Conservation (phyloP, 2,113 vertebrate genomes). For the Junco hyemalis region DNA sequence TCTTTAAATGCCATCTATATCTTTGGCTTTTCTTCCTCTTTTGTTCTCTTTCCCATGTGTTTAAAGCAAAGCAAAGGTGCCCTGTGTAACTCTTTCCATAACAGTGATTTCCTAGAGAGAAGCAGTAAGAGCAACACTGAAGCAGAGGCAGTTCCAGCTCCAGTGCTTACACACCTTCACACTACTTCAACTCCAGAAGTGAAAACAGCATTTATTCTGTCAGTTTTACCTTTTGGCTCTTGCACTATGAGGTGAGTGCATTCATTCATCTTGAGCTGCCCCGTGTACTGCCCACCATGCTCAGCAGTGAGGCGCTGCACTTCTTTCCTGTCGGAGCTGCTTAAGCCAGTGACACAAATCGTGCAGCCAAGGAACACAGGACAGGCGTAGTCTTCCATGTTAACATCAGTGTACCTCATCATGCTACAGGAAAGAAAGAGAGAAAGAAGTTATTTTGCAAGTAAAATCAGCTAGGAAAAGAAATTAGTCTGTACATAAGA, state of each 20-base stretch:
- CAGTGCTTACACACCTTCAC: not conserved
- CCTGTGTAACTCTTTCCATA: not conserved
- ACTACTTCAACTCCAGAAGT: not conserved
- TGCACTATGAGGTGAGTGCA: conserved; percentile 95
- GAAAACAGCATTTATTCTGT: not conserved
- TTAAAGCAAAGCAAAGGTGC: not conserved
- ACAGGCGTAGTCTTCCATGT: conserved; percentile 81
- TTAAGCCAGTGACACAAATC: conserved; percentile 92
- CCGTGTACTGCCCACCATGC: conserved; percentile 88
- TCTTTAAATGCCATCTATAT: not conserved
- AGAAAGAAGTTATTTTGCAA: not conserved
- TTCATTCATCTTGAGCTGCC: conserved; percentile 96
- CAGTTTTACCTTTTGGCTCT: conserved; percentile 85
- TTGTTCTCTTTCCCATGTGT: not conserved
- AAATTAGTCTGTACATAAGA: not conserved
- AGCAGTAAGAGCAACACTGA: not conserved
- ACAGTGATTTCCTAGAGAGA: not conserved
- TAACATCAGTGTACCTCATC: conserved; percentile 84
- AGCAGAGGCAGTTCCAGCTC: not conserved
- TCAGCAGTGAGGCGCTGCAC: conserved; percentile 87
- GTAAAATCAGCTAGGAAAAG: not conserved
- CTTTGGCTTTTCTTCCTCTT: not conserved
- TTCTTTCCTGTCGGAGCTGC: conserved; percentile 82
- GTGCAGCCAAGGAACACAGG: conserved; percentile 91
- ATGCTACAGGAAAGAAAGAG: conserved; percentile 71